phyloP scores from a whole-genome alignment of 2,888 invertebrate species.

The Acrobasis repandana region DNA sequence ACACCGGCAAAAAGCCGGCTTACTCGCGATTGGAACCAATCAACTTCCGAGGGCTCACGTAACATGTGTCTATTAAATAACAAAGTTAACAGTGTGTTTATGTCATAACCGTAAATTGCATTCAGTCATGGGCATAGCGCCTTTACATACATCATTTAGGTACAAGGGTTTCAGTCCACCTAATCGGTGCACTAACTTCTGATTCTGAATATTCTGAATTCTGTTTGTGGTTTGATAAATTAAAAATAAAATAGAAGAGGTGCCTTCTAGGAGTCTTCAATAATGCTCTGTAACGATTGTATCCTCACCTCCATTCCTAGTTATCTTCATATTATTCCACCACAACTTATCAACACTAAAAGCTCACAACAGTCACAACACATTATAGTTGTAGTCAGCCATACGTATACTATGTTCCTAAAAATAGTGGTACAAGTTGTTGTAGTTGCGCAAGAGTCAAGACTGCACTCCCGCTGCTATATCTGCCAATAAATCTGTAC shows the following conservation, averaged over 20 bases:
- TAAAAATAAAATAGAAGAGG: no score
- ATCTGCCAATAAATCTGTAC: not conserved
- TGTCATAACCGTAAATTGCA: slow-evolving; percentile 4
- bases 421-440: not conserved
- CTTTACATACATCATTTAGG: not conserved
- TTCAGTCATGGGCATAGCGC: not conserved
- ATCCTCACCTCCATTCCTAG: no score
- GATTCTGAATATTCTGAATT: no score
- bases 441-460: not conserved
- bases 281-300: no score
- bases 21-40: not conserved
- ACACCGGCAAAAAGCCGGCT: slow-evolving; percentile 5
- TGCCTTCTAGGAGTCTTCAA: no score
- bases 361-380: no score
- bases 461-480: not conserved
- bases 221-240: no score
- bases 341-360: no score
- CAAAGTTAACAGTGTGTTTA: not conserved
- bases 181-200: no score
- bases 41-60: slow-evolving; percentile 1
- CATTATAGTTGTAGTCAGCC: no score
- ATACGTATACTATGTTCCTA: not conserved
- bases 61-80: slow-evolving; percentile 9
- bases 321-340: no score
- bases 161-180: no score